Conservation (phyloP, 2,113 vertebrate genomes). For the Myodes glareolus region DNA sequence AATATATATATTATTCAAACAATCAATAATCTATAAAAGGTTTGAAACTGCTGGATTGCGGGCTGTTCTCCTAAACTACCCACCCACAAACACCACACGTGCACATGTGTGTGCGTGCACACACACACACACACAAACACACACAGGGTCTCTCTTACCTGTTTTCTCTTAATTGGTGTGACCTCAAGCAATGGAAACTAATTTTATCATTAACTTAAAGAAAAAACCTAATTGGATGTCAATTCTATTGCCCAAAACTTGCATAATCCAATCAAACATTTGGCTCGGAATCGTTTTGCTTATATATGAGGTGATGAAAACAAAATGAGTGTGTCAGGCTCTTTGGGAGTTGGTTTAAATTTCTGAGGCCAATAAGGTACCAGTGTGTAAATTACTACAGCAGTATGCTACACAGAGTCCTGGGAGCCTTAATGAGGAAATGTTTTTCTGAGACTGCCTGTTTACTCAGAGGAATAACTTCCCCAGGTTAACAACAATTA, state of each 20-base stretch:
- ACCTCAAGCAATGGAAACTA: slow-evolving; percentile 54
- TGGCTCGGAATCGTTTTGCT: slow-evolving; percentile 58
- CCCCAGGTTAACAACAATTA: slow-evolving; percentile 61
- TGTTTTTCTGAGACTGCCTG: slow-evolving; percentile 36
- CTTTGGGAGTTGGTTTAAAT: slow-evolving; percentile 66
- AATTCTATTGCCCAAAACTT: slow-evolving; percentile 53
- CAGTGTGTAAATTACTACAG: slow-evolving; percentile 54
- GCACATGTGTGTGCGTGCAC: not conserved
- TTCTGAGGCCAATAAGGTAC: slow-evolving; percentile 61
- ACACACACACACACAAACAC: not conserved
- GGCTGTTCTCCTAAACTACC: not conserved
- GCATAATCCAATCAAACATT: slow-evolving; percentile 56
- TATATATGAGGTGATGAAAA: slow-evolving; percentile 70
- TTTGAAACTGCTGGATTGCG: slow-evolving; percentile 34
- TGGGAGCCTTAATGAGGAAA: slow-evolving; percentile 58
- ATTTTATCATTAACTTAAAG: slow-evolving; percentile 56
- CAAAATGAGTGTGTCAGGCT: slow-evolving; percentile 61
- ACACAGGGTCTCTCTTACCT: not conserved
- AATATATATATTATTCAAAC: slow-evolving; percentile 15
- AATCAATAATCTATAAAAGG: not conserved
- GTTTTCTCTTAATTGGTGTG: slow-evolving; percentile 39
- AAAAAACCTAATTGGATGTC: slow-evolving; percentile 49
- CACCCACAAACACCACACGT: not conserved
- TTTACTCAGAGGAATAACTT: slow-evolving; percentile 63
- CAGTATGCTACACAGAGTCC: slow-evolving; percentile 21